A percentile compares a stretch with the other conserved stretches of the same genome.
Conservation (phyloP, 2,797 vertebrate genomes). For the Leptatherina wallacei region DNA sequence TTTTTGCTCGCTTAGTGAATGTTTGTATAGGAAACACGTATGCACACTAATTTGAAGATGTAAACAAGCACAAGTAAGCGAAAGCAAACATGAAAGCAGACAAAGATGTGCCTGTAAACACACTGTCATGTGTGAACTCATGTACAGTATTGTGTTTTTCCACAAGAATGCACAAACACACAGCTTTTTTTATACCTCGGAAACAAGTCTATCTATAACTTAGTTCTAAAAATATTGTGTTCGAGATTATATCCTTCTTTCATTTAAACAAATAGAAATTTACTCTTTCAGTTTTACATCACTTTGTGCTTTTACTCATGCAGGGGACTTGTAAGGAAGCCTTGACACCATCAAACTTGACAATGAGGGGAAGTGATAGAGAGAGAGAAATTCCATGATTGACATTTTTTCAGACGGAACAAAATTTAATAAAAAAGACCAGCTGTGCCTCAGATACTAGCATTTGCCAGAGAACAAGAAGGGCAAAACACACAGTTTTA, state of each 20-base stretch:
- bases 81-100: constrained; percentile 34
- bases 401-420: not conserved
- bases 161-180: not conserved
- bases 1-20: constrained; percentile 41
- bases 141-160: not conserved
- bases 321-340: too few species aligned
- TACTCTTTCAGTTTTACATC: not conserved
- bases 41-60: constrained; percentile 12
- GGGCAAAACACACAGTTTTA: too few species aligned
- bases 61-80: constrained; percentile 30
- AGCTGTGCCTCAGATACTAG: not conserved
- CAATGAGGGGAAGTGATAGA: not conserved
- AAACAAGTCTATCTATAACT: not conserved
- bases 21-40: constrained; percentile 38
- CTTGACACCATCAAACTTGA: not conserved
- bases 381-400: too few species aligned
- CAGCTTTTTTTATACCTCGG: too few species aligned
- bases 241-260: not conserved
- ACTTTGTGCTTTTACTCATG: too few species aligned
- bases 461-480: not conserved
- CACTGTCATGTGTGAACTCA: not conserved
- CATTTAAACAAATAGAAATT: not conserved
- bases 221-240: not conserved
- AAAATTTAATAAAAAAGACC: not conserved
- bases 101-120: constrained; percentile 9